Base-by-base conservation (phyloP, 2,797 vertebrate genomes). In the Rhynchotus rufescens region DNA sequence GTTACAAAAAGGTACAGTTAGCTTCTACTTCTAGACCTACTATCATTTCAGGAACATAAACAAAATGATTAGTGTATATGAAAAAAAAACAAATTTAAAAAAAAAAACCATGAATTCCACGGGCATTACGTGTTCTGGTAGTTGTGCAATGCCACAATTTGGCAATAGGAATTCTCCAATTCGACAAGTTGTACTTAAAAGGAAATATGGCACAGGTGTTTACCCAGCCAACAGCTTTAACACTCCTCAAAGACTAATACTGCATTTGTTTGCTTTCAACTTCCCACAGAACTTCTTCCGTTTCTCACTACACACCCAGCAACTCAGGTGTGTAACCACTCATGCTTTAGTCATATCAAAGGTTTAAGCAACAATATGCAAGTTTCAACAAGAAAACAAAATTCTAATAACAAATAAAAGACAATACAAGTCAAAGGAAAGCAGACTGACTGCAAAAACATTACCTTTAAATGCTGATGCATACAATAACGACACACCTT, bases 401-500 rank as follows among this genome's bases (percentile, higher is more conserved):
- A n/a, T 62, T 88, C 47, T 49, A 86, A 78, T 7, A 69, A 47
- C 65, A 93, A 91, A 80, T 68, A 80, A 54, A 88, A 61, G 51
- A n/a, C 34, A 30, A 10, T 4, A 12, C 21, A 40, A 40, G 62
- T 14, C 57, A 87, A 49, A 79, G 42, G 47, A 65, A 80, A 89
- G 77, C 45, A 44, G 23, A 4, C 32, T 68, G 36, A 74, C n/a
- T 60, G 20, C 56, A 19, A 25, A 26, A 67, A 69, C 75, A 28
- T 97, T 97, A 99, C 99, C 99, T 99, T 99, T 92, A 99, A 98
- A 97, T 99, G 99, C 96, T 99, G 99, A 97, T 99, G 98, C 99
- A 99, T 99, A 95, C 99, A 99, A 97, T 99, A 99, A 59, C 99
- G 98, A 93, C 99, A 99, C 93, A 99, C 98, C 96, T 98, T 99